Evolutionary conservation across 2,113 vertebrate species (phyloP), one percentile per base, ranked within the genome.

Genomic region (Melanocharis versteri): DNA sequence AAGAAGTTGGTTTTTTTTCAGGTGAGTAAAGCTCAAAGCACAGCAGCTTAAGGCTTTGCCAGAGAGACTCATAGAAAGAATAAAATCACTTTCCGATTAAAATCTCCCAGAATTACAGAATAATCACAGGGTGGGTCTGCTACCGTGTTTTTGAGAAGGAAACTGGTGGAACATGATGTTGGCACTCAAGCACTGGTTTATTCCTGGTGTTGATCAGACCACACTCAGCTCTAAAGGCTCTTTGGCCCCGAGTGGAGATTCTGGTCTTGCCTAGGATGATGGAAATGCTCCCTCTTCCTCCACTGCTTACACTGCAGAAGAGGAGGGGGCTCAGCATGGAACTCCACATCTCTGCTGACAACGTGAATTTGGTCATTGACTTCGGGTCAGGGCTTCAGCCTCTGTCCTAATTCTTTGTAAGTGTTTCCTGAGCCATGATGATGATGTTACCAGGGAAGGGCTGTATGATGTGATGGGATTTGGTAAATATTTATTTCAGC

Each of bases 401-500:
- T 69, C 62, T 57, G 42, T 53, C 70, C 54, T 69, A 71, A 69
- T 69, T 57, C 70, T 95, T 91, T 88, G 78, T 97, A 82, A 85
- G 65, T 42, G 62, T 89, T 91, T 85, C 65, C 91, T 91, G 61
- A 83, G 87, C 58, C 66, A 7, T 72, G 65, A 57, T 72, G 65
- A 57, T 89, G 70, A 47, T 80, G 58, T 69, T 94, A 27, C 6
- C 30, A 47, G 37, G 45, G 61, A 90, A 89, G 40, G 60, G 60
- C 79, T 89, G 33, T 13, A 76, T 70, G 84, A 77, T 0, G 10
- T 65, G 78, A 95, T 90, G 53, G 58, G 48, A 62, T 82, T 53
- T 44, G n/a, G 61, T 90, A 89, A 91, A 87, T 83, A 94, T 75
- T 88, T 90, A 62, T 75, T 85, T 87, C 31, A 93, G 31, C 31